phyloP scores from a whole-genome alignment of 2,888 invertebrate genomes.

The Andrena camellia region DNA sequence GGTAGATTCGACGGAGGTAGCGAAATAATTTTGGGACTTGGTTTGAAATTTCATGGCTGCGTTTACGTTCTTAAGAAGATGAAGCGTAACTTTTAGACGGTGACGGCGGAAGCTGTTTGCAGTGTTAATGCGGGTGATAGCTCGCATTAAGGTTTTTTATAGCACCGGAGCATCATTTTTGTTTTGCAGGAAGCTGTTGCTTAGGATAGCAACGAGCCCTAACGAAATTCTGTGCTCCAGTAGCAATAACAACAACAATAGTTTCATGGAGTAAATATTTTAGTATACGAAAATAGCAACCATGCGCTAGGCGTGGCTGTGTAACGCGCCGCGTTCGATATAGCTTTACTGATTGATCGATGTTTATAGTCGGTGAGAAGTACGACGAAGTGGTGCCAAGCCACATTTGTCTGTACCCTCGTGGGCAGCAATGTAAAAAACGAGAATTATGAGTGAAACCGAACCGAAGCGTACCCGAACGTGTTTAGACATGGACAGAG shows the following conservation, averaged over 20 bases:
- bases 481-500: constrained; percentile 56
- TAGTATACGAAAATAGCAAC: not conserved
- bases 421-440: constrained; percentile 24
- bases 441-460: constrained; percentile 21
- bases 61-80: no score
- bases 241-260: not conserved
- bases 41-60: no score
- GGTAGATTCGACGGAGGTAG: no score
- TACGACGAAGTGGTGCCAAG: not conserved
- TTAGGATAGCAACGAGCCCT: no score
- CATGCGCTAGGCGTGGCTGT: not conserved
- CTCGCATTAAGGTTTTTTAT: no score
- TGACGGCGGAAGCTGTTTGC: not conserved
- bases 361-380: not conserved
- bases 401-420: not conserved
- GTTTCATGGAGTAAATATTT: not conserved
- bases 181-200: no score
- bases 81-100: no score
- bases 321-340: not conserved
- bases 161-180: no score
- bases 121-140: not conserved
- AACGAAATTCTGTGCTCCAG: no score
- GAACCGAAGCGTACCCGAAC: constrained; percentile 24
- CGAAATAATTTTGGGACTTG: no score
- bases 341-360: not conserved